These are phyloP conservation scores for Torymus texanus DNA, from an alignment of 2,888 invertebrate species.

Conservation along the genomic window DNA sequence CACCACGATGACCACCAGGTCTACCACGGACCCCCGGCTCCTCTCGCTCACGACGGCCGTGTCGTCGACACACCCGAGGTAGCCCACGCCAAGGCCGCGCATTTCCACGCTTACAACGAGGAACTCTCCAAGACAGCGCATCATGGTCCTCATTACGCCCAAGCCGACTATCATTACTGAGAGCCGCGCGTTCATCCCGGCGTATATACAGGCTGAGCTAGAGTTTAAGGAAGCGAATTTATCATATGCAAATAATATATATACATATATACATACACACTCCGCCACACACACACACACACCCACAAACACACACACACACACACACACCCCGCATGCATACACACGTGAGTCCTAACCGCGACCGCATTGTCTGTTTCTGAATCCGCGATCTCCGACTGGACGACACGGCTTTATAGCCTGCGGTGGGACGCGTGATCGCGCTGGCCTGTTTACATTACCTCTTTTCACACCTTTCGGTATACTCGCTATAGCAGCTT, in stretches of 20 bases:
- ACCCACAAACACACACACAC: constrained; percentile 2
- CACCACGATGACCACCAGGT: constrained; percentile 55
- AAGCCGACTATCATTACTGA: constrained; percentile 45
- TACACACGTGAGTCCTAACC: constrained; percentile 5
- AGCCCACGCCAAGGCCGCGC: constrained; percentile 69
- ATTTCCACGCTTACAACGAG: constrained; percentile 66
- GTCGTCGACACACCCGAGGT: constrained; percentile 72
- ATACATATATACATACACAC: constrained; percentile 10
- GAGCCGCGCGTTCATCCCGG: background rate
- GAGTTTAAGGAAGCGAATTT: constrained; percentile 10
- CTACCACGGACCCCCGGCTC: constrained; percentile 67
- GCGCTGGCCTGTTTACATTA: background rate
- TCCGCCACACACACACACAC: constrained; percentile 1
- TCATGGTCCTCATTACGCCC: constrained; percentile 41
- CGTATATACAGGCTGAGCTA: too few relatives aligned
- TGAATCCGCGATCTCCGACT: constrained; percentile 26
- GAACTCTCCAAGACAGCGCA: constrained; percentile 61
- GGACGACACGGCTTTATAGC: background rate
- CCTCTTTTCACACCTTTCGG: background rate
- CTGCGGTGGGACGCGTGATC: constrained; percentile 21
- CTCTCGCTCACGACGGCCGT: constrained; percentile 66
- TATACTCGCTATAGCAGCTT: constrained; percentile 1
- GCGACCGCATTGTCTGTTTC: constrained; percentile 31
- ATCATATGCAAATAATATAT: constrained; percentile 14
- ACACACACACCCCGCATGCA: background rate